These are phyloP conservation scores for Sturnus vulgaris DNA, from an alignment of 2,113 vertebrate species.

Conservation along the genomic window DNA sequence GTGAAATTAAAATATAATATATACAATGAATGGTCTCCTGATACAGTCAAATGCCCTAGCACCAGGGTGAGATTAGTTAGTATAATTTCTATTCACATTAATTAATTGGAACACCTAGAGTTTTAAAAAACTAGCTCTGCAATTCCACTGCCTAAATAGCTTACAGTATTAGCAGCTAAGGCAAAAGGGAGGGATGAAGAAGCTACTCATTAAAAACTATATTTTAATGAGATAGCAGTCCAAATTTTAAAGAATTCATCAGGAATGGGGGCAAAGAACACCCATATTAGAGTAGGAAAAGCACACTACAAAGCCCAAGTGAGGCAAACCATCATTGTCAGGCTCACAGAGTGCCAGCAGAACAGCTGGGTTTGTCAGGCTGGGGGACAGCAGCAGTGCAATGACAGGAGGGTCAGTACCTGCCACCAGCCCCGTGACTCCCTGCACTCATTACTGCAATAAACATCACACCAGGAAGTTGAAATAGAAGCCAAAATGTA, in stretches of 20 bases:
- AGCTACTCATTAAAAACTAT: not conserved
- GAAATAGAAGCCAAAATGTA: not conserved
- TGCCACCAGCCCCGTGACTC: not conserved
- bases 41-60: not conserved
- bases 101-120: constrained; percentile 20
- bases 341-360: not conserved
- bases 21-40: not conserved
- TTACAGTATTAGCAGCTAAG: not conserved
- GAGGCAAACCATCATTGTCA: not conserved
- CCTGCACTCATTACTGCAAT: not conserved
- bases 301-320: not conserved
- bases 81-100: not conserved
- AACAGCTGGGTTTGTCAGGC: not conserved
- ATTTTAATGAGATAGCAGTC: not conserved
- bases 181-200: not conserved
- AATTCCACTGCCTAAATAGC: not conserved
- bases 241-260: not conserved
- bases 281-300: not conserved
- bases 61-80: not conserved
- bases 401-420: not conserved
- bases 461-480: not conserved
- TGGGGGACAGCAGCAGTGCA: not conserved
- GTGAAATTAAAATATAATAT: not conserved
- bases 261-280: not conserved
- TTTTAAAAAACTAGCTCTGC: constrained; percentile 3